Evolutionary conservation across 2,888 invertebrate genomes (phyloP).

Genomic region (Coleophora flavipennella): DNA sequence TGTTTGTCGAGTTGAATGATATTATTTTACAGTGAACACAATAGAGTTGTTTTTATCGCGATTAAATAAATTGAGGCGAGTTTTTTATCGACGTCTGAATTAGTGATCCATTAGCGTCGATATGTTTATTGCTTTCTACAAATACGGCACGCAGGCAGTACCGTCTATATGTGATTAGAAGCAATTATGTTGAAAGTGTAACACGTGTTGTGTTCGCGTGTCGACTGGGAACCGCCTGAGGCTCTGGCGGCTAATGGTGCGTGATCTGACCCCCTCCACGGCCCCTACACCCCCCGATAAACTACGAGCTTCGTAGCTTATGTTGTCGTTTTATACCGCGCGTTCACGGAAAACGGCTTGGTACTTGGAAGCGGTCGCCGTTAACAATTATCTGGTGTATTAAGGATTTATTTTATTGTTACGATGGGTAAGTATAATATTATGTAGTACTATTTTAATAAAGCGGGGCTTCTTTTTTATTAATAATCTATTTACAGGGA

Average conservation of each 20-base stretch:
- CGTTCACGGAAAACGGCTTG: slow-evolving; percentile 25
- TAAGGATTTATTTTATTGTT: background rate
- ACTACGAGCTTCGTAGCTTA: slow-evolving; percentile 46
- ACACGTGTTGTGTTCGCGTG: slow-evolving; percentile 61
- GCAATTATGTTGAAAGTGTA: slow-evolving; percentile 66
- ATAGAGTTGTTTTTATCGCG: background rate
- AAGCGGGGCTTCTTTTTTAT: too few species aligned
- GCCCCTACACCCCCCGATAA: slow-evolving; percentile 29
- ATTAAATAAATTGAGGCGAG: too few species aligned
- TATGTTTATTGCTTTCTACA: slow-evolving; percentile 8
- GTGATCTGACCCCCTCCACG: slow-evolving; percentile 37
- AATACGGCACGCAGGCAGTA: background rate
- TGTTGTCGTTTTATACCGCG: slow-evolving; percentile 31
- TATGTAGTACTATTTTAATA: background rate
- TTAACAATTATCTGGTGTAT: slow-evolving; percentile 25
- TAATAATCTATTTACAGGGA: too few species aligned
- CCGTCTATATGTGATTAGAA: slow-evolving; percentile 44
- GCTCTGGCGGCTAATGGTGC: slow-evolving; percentile 60
- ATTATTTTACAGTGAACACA: slow-evolving; percentile 13
- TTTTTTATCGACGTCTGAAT: background rate
- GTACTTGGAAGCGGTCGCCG: slow-evolving; percentile 24
- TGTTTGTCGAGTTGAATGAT: slow-evolving; percentile 16
- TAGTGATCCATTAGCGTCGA: slow-evolving; percentile 8
- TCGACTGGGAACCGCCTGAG: slow-evolving; percentile 33
- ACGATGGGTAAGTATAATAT: background rate